Evolutionary conservation across 1,140 invertebrate species (phyloP), one percentile per base, ranked within the genome.

Genomic region (Olivierus martensii): DNA sequence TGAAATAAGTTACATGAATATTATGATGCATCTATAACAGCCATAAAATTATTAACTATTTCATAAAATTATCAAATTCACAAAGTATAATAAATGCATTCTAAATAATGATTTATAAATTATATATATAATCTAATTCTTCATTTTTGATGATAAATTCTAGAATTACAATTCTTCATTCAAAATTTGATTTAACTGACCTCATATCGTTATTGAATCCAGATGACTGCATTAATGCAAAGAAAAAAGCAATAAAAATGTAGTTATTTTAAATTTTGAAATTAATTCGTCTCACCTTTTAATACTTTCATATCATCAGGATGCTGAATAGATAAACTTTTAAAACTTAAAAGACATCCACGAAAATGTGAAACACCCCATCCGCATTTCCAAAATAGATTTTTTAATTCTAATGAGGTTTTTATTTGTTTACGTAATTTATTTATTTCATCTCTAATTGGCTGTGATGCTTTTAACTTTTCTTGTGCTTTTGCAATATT

Each of bases 341-440:
- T 44, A 1, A 68, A 58, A 60, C 83, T 84, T 62, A 83, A 78
- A 1, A 91, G 69, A 62, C 84, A 85, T 15, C 87, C 87, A 57
- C 84, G 73, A 61, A 87, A 87, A 64, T 90, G 87, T 55, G 81
- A 79, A 19, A 82, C 79, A 63, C 89, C 87, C 85, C 87, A 92
- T 12, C 85, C 86, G 66, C 82, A 87, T 56, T 90, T 84, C 76
- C 82, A 85, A 28, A 74, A 65, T 0, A 84, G 73, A 53, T 78
- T 71, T 35, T 70, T 73, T 1, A 87, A 56, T 22, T 45, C 11
- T 11, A 59, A 39, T 15, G 34, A 18, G 2, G 70, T 46, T 10
- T 73, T 72, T 21, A 87, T 64, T 38, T 68, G 61, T 38, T 73
- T 66, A 58, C 77, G 72, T 7, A 87, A 65, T 60, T 76, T 75